Evolutionary conservation across 2,888 invertebrate genomes (phyloP), one percentile per base, ranked within the genome.

Genomic region (Sinopyrophorus schimmeli): DNA sequence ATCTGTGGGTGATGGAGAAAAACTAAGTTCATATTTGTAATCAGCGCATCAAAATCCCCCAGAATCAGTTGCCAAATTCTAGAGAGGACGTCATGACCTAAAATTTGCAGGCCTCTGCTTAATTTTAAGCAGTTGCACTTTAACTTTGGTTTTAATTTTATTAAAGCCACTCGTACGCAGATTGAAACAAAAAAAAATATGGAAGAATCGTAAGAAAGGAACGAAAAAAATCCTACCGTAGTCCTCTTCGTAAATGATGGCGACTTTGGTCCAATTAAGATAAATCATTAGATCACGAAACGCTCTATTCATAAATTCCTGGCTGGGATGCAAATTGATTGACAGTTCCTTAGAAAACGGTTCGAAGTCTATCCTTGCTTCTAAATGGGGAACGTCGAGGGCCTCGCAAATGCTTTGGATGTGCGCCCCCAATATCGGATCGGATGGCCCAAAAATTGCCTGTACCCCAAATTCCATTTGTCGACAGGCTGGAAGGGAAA

Each of bases 191-290:
- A n/a, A n/a, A n/a, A n/a, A n/a, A n/a, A n/a, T n/a, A n/a, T n/a
- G n/a, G n/a, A n/a, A n/a, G n/a, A n/a, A n/a, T n/a, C n/a, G n/a
- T n/a, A n/a, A n/a, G n/a, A n/a, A n/a, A n/a, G n/a, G n/a, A n/a
- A n/a, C n/a, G n/a, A n/a, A n/a, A n/a, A n/a, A n/a, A n/a, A n/a
- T n/a, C 80, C 78, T 67, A 91, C 92, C 91, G 67, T 86, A 85
- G 62, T 93, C 92, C 64, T 95, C 92, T 67, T 97, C 95, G 67
- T 95, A 96, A 28, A 97, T 84, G 42, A 97, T 87, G 0, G 92
- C 94, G 65, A 95, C 91, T 67, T 87, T 84, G 2, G 91, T 91
- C 96, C 96, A 96, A 70, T 92, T 92, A 51, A 94, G 81, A 70
- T 90, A 90, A 5, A 83, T 77, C 71, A 95, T 89, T 57, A 94